Conservation (phyloP, 2,888 invertebrate genomes). For the Trimorus sp. region DNA sequence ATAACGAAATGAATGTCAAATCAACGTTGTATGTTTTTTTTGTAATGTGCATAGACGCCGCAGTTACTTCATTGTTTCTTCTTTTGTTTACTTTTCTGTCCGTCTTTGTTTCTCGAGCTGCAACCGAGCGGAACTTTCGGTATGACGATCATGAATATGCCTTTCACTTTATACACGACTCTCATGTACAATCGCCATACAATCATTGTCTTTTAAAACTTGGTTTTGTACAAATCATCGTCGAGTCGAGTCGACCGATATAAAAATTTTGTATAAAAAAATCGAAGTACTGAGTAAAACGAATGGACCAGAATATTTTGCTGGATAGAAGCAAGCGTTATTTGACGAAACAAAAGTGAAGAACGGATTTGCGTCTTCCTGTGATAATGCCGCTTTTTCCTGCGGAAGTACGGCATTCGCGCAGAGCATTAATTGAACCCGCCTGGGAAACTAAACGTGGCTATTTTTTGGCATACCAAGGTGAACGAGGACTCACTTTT, state of each 20-base stretch:
- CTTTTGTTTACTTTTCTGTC: slow-evolving; percentile 1
- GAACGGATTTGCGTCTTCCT: too few species aligned
- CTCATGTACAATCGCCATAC: too few species aligned
- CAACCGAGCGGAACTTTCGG: background rate
- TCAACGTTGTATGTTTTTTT: slow-evolving; percentile 41
- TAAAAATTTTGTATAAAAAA: too few species aligned
- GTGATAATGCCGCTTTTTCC: too few species aligned
- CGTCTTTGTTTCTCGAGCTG: background rate
- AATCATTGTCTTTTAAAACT: too few species aligned
- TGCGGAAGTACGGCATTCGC: slow-evolving; percentile 6
- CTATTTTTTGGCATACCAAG: slow-evolving; percentile 52
- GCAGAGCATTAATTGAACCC: slow-evolving; percentile 8
- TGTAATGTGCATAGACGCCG: slow-evolving; percentile 27
- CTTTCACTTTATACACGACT: too few species aligned
- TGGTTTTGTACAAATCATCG: too few species aligned
- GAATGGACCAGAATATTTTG: too few species aligned
- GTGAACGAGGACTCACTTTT: slow-evolving; percentile 48
- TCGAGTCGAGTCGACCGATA: too few species aligned
- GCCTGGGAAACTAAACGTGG: slow-evolving; percentile 25
- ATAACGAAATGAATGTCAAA: slow-evolving; percentile 26
- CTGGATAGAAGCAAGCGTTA: too few species aligned
- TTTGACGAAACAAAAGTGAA: too few species aligned
- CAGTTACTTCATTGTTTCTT: slow-evolving; percentile 16
- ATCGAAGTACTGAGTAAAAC: too few species aligned
- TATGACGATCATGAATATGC: slow-evolving; percentile 22